A percentile compares a stretch with the other conserved stretches of the same genome.
Conservation (phyloP, 2,888 invertebrate species). For the Acronicta psi region DNA sequence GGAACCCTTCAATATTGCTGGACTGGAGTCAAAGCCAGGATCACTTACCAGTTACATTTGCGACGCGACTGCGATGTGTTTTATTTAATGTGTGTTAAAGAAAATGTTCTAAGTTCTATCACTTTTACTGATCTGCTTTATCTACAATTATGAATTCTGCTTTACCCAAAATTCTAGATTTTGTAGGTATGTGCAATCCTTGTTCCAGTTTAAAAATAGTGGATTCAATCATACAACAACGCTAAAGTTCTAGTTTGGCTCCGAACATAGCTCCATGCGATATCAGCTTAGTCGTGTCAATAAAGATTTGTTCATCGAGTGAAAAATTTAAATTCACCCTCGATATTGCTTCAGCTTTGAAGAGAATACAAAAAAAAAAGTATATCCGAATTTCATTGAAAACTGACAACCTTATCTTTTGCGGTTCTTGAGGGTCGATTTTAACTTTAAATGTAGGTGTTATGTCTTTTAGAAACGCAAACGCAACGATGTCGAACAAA, state of each 20-base stretch:
- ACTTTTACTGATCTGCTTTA: no score
- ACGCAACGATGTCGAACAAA: slow-evolving; percentile 34
- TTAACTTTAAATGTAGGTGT: slow-evolving; percentile 10
- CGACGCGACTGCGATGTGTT: no score
- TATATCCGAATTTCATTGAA: slow-evolving; percentile 59
- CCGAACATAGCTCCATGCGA: slow-evolving; percentile 38
- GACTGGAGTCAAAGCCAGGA: no score
- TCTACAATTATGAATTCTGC: no score
- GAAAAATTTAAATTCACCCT: slow-evolving; percentile 71
- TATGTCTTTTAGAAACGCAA: slow-evolving; percentile 24
- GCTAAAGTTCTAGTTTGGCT: slow-evolving; percentile 32
- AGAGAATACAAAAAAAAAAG: slow-evolving; percentile 61
- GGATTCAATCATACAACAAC: slow-evolving; percentile 55
- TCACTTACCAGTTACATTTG: no score
- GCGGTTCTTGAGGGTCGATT: slow-evolving; percentile 30
- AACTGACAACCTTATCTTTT: slow-evolving; percentile 45
- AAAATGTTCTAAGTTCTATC: no score
- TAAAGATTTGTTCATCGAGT: slow-evolving; percentile 70
- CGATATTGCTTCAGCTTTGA: slow-evolving; percentile 63
- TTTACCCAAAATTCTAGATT: no score
- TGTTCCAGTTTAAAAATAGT: slow-evolving; percentile 58
- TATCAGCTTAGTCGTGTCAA: slow-evolving; percentile 64
- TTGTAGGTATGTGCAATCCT: no score
- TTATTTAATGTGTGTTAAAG: no score
- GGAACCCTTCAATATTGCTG: no score